Percentiles rank a stretch among this genome's conserved stretches.
Conservation (phyloP, 2,797 vertebrate species). For the Rachycentron canadum region DNA sequence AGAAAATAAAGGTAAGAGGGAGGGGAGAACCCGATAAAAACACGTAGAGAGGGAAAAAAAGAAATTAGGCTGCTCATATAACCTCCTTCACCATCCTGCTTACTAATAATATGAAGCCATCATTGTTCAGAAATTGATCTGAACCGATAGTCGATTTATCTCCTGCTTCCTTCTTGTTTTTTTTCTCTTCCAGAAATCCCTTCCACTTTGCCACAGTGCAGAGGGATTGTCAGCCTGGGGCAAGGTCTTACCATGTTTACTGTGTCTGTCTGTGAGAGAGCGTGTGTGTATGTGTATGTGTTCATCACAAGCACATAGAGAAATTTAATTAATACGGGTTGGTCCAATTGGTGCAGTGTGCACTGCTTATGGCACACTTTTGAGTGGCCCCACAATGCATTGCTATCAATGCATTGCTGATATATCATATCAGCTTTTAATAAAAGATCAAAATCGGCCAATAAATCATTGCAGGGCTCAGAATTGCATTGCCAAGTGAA, state of each 20-base stretch:
- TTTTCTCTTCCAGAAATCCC: constrained; percentile 41
- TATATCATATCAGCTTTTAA: constrained; percentile 38
- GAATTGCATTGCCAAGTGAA: background rate
- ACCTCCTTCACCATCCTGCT: constrained; percentile 20
- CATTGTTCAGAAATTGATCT: constrained; percentile 52
- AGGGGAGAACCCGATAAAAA: background rate
- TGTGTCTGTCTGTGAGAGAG: constrained; percentile 8
- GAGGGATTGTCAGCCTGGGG: constrained; percentile 62
- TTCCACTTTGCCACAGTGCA: constrained; percentile 55
- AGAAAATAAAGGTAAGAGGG: background rate
- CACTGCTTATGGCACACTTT: constrained; percentile 23
- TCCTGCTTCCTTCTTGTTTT: background rate
- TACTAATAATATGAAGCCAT: constrained; percentile 58
- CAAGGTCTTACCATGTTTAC: constrained; percentile 55
- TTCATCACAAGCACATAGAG: constrained; percentile 50
- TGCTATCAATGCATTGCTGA: constrained; percentile 4
- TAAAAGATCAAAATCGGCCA: constrained; percentile 26
- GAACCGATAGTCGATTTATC: constrained; percentile 60
- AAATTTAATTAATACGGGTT: constrained; percentile 61
- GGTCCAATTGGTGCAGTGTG: constrained; percentile 21
- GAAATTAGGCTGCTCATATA: constrained; percentile 21
- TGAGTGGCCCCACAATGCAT: constrained; percentile 40
- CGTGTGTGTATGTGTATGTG: constrained; percentile 10
- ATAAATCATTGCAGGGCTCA: background rate
- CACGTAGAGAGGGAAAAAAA: background rate